Conservation (phyloP, 2,888 invertebrate genomes). For the Thyatira batis region DNA sequence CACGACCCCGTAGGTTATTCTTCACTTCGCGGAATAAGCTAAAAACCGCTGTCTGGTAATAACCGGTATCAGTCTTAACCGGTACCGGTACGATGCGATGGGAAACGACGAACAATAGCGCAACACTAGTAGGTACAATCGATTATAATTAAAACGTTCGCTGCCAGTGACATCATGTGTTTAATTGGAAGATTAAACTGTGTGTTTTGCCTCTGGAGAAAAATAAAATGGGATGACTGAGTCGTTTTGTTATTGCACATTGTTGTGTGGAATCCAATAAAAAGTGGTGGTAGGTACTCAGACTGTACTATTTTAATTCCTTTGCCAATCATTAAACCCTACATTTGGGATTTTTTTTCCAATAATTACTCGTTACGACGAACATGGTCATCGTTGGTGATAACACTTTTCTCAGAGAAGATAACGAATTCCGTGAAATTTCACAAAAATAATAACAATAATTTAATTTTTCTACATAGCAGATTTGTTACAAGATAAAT, state of each 20-base stretch:
- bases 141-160: neutral
- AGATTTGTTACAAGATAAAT: too few relatives aligned
- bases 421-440: too few relatives aligned
- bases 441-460: too few relatives aligned
- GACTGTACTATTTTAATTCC: neutral
- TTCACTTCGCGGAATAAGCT: conserved; percentile 45
- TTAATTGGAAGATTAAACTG: neutral
- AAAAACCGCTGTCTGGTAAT: conserved; percentile 19
- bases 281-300: neutral
- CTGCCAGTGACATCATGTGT: conserved; percentile 1
- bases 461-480: too few relatives aligned
- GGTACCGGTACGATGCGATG: neutral
- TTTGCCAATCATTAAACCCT: neutral
- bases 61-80: conserved; percentile 3
- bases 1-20: conserved; percentile 42
- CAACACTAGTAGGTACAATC: conserved; percentile 1
- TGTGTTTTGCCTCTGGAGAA: neutral
- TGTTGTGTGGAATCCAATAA: neutral
- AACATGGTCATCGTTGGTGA: too few relatives aligned
- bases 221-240: neutral
- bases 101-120: conserved; percentile 2
- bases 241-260: neutral
- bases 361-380: too few relatives aligned
- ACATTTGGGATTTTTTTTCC: too few relatives aligned
- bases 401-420: too few relatives aligned